Percentiles rank a stretch among this genome's conserved stretches.
These are phyloP conservation scores for Kryphioiulus occultus DNA, from an alignment of 2,888 invertebrate genomes.

Conservation along the genomic window DNA sequence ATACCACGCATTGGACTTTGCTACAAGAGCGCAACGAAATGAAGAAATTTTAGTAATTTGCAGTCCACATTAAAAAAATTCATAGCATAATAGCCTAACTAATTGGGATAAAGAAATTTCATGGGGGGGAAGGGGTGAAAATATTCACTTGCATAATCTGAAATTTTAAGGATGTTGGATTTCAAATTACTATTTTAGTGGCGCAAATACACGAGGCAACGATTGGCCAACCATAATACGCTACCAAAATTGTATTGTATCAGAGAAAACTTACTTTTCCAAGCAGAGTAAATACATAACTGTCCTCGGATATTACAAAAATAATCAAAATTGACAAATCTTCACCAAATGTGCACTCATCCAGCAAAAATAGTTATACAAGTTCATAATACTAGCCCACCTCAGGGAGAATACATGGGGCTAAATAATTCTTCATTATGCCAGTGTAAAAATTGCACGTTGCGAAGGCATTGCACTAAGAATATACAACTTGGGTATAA, in stretches of 20 bases:
- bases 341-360: neutral
- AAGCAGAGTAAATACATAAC: constrained; percentile 45
- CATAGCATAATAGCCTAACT: neutral
- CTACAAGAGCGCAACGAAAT: constrained; percentile 17
- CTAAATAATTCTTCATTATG: neutral
- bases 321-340: neutral
- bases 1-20: constrained; percentile 54
- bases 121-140: neutral
- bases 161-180: neutral
- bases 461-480: neutral
- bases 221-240: neutral
- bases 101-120: constrained; percentile 42
- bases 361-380: neutral
- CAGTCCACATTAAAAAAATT: neutral
- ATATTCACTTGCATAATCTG: neutral
- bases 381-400: neutral
- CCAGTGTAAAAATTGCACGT: neutral
- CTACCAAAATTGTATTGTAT: neutral
- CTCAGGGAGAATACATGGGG: neutral
- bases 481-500: neutral
- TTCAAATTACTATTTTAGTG: neutral
- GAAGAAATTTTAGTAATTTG: neutral
- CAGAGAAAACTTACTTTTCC: constrained; percentile 51
- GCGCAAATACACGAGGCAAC: neutral
- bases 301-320: constrained; percentile 47